Evolutionary conservation across 2,888 invertebrate genomes (phyloP).

Genomic region (Meiosimyza platycephala): DNA sequence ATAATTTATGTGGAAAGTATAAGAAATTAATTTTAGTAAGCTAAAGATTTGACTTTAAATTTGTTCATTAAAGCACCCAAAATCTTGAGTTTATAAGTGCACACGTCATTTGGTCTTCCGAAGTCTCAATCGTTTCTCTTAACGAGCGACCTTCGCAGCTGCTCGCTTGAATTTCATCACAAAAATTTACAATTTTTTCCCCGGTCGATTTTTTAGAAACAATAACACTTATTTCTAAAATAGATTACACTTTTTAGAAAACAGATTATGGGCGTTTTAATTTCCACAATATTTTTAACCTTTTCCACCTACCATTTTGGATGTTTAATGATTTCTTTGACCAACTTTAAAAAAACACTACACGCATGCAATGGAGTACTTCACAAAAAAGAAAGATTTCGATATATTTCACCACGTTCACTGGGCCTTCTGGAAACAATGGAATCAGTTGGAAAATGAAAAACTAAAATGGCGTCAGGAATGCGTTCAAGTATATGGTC

Average conservation of each 20-base stretch:
- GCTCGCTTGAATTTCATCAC: slow-evolving; percentile 37
- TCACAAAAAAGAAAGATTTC: slow-evolving; percentile 77
- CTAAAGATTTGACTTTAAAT: neutral
- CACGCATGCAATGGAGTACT: slow-evolving; percentile 90
- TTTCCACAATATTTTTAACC: slow-evolving; percentile 40
- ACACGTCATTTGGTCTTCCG: slow-evolving; percentile 56
- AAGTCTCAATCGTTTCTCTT: slow-evolving; percentile 29
- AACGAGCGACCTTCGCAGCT: slow-evolving; percentile 34
- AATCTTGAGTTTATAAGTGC: slow-evolving; percentile 49
- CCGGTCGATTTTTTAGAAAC: no score
- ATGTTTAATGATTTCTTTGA: slow-evolving; percentile 79
- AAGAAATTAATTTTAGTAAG: neutral
- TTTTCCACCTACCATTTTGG: slow-evolving; percentile 67
- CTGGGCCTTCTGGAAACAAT: slow-evolving; percentile 16
- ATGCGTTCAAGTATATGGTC: no score
- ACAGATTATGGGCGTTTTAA: neutral
- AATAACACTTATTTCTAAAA: slow-evolving; percentile 28
- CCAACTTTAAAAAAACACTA: slow-evolving; percentile 78
- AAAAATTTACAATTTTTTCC: slow-evolving; percentile 36
- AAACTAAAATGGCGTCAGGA: no score
- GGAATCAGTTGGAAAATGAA: slow-evolving; percentile 22
- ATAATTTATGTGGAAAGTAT: neutral
- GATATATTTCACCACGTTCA: slow-evolving; percentile 40
- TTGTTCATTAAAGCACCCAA: slow-evolving; percentile 22
- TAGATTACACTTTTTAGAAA: slow-evolving; percentile 38